phyloP scores from a whole-genome alignment of 2,888 invertebrate species.

The Gymnocheta viridis region DNA sequence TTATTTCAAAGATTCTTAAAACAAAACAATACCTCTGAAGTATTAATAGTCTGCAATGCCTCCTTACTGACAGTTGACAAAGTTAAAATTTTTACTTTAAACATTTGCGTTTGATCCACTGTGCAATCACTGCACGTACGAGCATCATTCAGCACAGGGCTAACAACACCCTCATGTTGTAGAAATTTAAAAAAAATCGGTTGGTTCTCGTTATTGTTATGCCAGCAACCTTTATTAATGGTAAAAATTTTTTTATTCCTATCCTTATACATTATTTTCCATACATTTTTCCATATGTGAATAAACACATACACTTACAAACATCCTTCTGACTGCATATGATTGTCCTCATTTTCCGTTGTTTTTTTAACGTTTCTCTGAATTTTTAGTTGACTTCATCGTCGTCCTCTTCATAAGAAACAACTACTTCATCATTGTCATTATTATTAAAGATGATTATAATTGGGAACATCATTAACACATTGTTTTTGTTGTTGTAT shows the following conservation, averaged over 20 bases:
- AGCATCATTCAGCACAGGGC: background rate
- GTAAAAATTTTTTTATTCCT: constrained; percentile 7
- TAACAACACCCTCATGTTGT: constrained; percentile 11
- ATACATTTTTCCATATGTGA: background rate
- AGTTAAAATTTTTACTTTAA: background rate
- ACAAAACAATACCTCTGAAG: no score
- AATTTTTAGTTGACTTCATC: constrained; percentile 60
- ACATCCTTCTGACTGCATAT: constrained; percentile 56
- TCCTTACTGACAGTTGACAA: no score
- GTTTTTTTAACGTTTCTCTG: constrained; percentile 14
- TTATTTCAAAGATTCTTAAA: no score
- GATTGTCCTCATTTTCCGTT: constrained; percentile 61
- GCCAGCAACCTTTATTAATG: constrained; percentile 66
- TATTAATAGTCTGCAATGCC: no score
- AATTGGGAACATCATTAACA: constrained; percentile 41
- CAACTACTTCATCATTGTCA: constrained; percentile 31
- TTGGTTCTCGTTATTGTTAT: constrained; percentile 33
- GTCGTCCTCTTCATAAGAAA: constrained; percentile 36
- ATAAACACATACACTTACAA: background rate
- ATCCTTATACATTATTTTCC: constrained; percentile 33
- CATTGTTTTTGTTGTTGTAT: constrained; percentile 25
- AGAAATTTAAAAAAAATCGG: constrained; percentile 9
- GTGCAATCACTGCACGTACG: background rate
- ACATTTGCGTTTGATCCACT: background rate
- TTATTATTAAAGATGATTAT: constrained; percentile 20